Evolutionary conservation across 2,113 vertebrate genomes (phyloP), one percentile per base, ranked within the genome.

Genomic region (Amia ocellicauda): DNA sequence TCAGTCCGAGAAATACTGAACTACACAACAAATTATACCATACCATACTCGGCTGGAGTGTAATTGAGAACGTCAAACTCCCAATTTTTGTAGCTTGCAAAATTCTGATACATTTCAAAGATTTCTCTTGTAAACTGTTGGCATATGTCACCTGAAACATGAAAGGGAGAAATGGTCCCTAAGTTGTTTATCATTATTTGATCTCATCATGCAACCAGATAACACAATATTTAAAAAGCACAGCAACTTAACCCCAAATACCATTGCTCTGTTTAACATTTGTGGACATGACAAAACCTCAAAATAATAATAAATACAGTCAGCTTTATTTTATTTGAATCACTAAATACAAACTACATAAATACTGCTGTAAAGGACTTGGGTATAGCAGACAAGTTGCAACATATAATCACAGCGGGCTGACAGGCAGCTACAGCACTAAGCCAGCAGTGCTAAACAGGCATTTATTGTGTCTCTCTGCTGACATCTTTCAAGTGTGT

Each of bases 71-170:
- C 43, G 47, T 94, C 90, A 87, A 95, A 98, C 65, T 82, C 83
- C 95, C 96, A 99, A 7, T 73, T 45, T 67, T 92, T 97, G 66
- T 93, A 93, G 52, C 52, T 73, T 0, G 94, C 90, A 40, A 93
- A 97, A 58, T 76, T 91, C 68, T 90, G 85, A 73, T 99, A 98
- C 95, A 99, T 96, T 51, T 96, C 90, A 80, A 97, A 96, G 77
- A 99, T 83, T 76, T 99, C 96, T 72, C 74, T 82, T 31, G 93
- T 93, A 87, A 99, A 99, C 58, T 97, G 96, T 3, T 99, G 97
- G 69, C 96, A 98, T 72, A 99, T 94, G 78, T 99, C 96, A 67
- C 97, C 97, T 98, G 77, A 66, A 81, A 67, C n/a, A n/a, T n/a
- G 42, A 60, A 20, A 69, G 68, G 27, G 67, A 7, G n/a, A 7